Evolutionary conservation across 2,888 invertebrate species (phyloP), one percentile per base, ranked within the genome.

Genomic region (Lithophane ornitopus): DNA sequence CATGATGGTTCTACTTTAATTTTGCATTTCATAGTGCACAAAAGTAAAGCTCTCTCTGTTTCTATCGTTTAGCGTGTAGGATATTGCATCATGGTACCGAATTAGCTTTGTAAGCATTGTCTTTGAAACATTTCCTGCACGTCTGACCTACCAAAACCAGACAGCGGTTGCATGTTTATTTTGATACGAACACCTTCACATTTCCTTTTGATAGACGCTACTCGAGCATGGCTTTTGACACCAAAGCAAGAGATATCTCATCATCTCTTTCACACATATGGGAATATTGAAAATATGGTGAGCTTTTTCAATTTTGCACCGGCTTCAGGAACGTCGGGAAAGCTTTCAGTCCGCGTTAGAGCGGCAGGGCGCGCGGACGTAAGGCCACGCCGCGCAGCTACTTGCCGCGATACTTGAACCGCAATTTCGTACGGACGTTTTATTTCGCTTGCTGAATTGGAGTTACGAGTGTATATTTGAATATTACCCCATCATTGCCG

Each of bases 331-430:
- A 93, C 90, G 91, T 90, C 89, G 84, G 84, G 87, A 88, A 90
- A 90, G 89, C 89, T 88, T 94, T 94, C 94, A 95, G 96, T 96
- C 94, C 95, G 96, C 95, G 95, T 89, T 91, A 87, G 91, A 90
- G 95, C 95, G 95, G 95, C 94, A 89, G 89, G 92, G 91, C 91
- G 92, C 85, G 91, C 91, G 94, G 94, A 91, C 88, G 94, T 92
- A 85, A 89, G 81, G 79, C 86, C 81, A 85, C 78, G 90, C 90
- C 92, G 92, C 90, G 87, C 85, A 76, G 76, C 82, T 90, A 84
- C 83, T 89, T 91, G 90, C 90, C 94, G 91, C 92, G 91, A 86
- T 89, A 90, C 89, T 88, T 89, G 87, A 87, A 88, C 85, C 78
- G 82, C 79, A 88, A 88, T 86, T 79, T 82, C 88, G 82, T 88